Evolutionary conservation across 2,888 invertebrate genomes (phyloP), one percentile per base, ranked within the genome.

Genomic region (Andrena chrysosceles): DNA sequence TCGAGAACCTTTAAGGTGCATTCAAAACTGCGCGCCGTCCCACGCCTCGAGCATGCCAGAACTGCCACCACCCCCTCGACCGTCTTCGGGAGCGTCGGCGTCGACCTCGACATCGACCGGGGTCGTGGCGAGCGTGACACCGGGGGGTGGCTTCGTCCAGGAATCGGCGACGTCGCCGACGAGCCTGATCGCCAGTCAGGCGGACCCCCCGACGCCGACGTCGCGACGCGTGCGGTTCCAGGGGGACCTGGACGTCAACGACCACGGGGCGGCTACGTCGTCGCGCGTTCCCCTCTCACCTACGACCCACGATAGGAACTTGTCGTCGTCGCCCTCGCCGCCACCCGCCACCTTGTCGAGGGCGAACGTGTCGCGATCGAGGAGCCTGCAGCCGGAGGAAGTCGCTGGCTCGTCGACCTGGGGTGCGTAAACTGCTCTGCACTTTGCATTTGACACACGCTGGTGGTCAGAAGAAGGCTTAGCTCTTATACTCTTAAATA

Each of bases 21-120:
- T 92, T 33, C 93, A 91, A 35, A 93, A 89, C 69, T 88, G 88
- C 77, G 89, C 93, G 54, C 94, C 94, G 69, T 93, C 94, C 49
- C 95, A 95, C 86, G 95, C 95, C 1, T 95, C 96, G 8, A 96
- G 96, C 16, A 95, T 96, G 95, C 96, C 96, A 2, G 96, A 96
- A 92, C 91, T 96, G 66, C 94, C 94, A 2, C 91, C 94, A 29
- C 94, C 94, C 4, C 94, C 60, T 92, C 95, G 68, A 6, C 83
- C 89, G 20, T 83, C 88, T 20, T 89, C 88, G 16, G 68, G 86
- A 16, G 83, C 88, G 7, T 89, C 89, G 0, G 83, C 83, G 29
- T 88, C 90, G 48, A 83, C 85, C 66, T 84, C 86, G 33, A 83
- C 85, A 60, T 84, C 87, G 60, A 80, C 69, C 83, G 67, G 85